These are phyloP conservation scores for Melieria omissa DNA, from an alignment of 2,888 invertebrate species.

Conservation along the genomic window DNA sequence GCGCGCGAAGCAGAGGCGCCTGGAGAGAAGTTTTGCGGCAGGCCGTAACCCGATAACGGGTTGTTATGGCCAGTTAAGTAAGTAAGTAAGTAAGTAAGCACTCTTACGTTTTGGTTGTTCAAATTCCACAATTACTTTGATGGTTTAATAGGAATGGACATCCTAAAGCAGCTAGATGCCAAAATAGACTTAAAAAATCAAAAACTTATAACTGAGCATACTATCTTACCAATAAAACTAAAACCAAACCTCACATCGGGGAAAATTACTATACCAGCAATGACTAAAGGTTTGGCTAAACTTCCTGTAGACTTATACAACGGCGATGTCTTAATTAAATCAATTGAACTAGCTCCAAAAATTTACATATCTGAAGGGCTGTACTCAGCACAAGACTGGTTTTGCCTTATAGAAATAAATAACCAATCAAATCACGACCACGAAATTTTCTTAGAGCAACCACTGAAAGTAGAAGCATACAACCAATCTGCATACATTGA, in stretches of 20 bases:
- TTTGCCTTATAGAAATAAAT: too few species aligned
- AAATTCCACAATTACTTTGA: constrained; percentile 17
- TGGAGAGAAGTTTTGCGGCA: too few species aligned
- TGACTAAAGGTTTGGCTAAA: constrained; percentile 1
- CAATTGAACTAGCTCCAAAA: constrained; percentile 8
- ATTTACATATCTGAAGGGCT: background rate
- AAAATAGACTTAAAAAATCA: constrained; percentile 22
- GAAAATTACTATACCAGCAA: constrained; percentile 14
- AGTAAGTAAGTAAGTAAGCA: too few species aligned
- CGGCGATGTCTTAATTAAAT: constrained; percentile 20
- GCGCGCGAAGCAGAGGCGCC: too few species aligned
- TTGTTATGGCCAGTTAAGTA: too few species aligned
- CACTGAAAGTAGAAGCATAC: constrained; percentile 12
- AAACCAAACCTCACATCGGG: constrained; percentile 27
- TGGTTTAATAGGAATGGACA: constrained; percentile 11
- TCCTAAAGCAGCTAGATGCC: constrained; percentile 3
- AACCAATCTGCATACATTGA: background rate
- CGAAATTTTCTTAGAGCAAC: too few species aligned
- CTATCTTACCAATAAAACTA: constrained; percentile 16
- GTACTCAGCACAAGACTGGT: too few species aligned
- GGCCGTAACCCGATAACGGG: too few species aligned
- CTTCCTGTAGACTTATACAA: constrained; percentile 25
- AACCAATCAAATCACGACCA: too few species aligned
- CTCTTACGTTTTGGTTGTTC: background rate
- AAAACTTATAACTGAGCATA: constrained; percentile 12